Percentiles rank a stretch among this genome's conserved stretches.
Conservation (phyloP, 2,113 vertebrate genomes). For the Typhlomys cinereus region DNA sequence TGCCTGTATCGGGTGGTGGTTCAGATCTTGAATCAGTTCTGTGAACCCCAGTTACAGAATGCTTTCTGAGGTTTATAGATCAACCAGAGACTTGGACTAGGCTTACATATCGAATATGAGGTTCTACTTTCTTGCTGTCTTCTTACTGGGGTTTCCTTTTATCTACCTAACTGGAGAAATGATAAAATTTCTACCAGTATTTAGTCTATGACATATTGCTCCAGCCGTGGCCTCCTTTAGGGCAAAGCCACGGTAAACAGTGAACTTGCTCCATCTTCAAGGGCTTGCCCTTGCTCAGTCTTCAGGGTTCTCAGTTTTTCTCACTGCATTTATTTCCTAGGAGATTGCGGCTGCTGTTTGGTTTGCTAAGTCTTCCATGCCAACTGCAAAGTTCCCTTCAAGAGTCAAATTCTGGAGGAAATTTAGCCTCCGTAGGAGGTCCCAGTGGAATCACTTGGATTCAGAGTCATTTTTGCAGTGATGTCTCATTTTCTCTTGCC, state of each 20-base stretch:
- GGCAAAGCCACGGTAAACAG: background rate
- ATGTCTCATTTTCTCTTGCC: background rate
- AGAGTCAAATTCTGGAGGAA: background rate
- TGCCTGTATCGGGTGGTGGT: background rate
- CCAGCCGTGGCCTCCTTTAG: background rate
- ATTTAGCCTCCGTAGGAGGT: background rate
- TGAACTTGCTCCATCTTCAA: background rate
- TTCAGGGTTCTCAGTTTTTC: background rate
- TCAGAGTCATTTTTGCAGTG: background rate
- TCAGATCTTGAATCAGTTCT: background rate
- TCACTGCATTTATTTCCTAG: background rate
- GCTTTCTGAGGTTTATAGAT: background rate
- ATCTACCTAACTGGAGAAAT: background rate
- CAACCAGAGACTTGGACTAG: background rate
- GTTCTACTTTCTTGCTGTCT: background rate
- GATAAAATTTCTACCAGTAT: background rate
- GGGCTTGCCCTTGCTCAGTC: background rate
- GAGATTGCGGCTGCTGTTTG: background rate
- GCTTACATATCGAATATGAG: background rate
- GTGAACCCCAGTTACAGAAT: background rate
- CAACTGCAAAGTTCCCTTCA: constrained; percentile 2
- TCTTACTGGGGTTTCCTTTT: background rate
- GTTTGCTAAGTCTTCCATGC: background rate
- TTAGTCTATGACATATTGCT: background rate
- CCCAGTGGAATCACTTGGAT: background rate